Evolutionary conservation across 1,140 invertebrate species (phyloP).

Genomic region (Zeugodacus cucurbitae): DNA sequence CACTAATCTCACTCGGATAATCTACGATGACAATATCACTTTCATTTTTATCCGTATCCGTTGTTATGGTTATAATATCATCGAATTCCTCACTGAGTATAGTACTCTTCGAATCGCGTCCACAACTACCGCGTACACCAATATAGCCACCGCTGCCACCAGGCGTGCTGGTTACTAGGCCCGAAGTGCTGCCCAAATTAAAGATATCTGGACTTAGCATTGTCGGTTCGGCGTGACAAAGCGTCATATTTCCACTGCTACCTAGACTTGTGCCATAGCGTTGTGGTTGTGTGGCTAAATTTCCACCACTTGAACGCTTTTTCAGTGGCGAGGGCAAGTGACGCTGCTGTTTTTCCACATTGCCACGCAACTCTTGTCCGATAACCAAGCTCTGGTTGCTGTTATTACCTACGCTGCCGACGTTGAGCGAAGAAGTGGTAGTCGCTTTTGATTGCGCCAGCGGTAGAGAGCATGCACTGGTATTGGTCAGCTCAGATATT

Average conservation of each 20-base stretch:
- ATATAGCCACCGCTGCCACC: slow-evolving; percentile 49
- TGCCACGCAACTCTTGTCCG: slow-evolving; percentile 44
- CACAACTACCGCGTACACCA: slow-evolving; percentile 52
- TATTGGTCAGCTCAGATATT: slow-evolving; percentile 61
- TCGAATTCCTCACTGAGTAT: slow-evolving; percentile 65
- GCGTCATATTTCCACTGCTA: neutral
- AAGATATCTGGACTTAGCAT: slow-evolving; percentile 55
- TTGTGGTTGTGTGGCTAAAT: slow-evolving; percentile 44
- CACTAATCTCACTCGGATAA: slow-evolving; percentile 54
- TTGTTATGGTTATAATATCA: slow-evolving; percentile 64
- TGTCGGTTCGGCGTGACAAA: slow-evolving; percentile 43
- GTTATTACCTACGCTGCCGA: slow-evolving; percentile 42
- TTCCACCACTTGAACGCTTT: slow-evolving; percentile 48
- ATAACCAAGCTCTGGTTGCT: slow-evolving; percentile 45
- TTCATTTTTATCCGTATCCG: slow-evolving; percentile 52
- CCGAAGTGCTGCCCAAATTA: slow-evolving; percentile 13
- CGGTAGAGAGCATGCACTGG: slow-evolving; percentile 44
- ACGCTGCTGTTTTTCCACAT: slow-evolving; percentile 58
- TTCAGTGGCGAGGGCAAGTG: slow-evolving; percentile 61
- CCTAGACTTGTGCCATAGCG: slow-evolving; percentile 51
- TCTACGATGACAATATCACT: slow-evolving; percentile 64
- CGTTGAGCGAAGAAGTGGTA: slow-evolving; percentile 37
- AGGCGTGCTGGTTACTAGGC: neutral
- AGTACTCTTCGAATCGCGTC: slow-evolving; percentile 61
- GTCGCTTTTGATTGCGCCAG: slow-evolving; percentile 28